These are phyloP conservation scores for Loriculus beryllinus DNA, from an alignment of 2,797 vertebrate species.

Conservation along the genomic window DNA sequence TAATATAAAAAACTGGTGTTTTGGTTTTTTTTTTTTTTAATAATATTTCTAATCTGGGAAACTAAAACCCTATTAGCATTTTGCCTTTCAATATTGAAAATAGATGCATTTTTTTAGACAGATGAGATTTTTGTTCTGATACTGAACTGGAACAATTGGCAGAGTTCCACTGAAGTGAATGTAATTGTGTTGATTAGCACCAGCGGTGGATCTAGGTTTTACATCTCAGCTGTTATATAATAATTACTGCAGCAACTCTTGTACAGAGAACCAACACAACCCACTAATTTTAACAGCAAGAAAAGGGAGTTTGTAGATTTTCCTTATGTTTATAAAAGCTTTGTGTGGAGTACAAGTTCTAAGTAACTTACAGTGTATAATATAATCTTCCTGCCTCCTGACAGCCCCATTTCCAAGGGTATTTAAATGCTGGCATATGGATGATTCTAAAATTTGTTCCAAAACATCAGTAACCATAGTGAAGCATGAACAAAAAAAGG, in stretches of 20 bases:
- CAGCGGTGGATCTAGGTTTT: background rate
- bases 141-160: background rate
- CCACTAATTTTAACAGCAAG: background rate
- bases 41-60: background rate
- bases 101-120: background rate
- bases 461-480: background rate
- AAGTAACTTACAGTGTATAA: background rate
- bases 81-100: background rate
- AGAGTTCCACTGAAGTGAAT: background rate
- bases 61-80: background rate
- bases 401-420: background rate
- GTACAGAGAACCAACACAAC: background rate
- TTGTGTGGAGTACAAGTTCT: background rate
- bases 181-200: background rate
- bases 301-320: background rate
- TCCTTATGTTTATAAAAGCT: background rate
- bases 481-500: background rate
- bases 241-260: background rate
- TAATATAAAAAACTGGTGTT: background rate
- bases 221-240: background rate
- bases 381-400: background rate
- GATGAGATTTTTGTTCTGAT: background rate
- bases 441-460: background rate
- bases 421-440: background rate
- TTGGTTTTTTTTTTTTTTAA: background rate